A percentile compares a stretch with the other conserved stretches of the same genome.
Evolutionary conservation across 2,888 invertebrate species (phyloP).

Genomic region (Eustalomyia histrio): DNA sequence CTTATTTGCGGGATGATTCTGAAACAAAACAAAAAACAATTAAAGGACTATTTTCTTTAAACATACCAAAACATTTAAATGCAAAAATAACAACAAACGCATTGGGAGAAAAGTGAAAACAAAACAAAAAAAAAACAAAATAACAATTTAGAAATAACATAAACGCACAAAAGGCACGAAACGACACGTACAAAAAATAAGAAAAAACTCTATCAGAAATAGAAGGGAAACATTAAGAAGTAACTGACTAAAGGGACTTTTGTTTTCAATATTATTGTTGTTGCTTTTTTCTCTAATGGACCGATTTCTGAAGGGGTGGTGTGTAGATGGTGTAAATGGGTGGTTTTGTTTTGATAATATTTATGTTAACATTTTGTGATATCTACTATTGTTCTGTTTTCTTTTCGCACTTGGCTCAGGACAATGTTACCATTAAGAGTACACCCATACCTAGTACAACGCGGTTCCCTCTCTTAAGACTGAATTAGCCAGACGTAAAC

Average conservation of each 20-base stretch:
- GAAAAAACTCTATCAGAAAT: background rate
- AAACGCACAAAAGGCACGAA: conserved; percentile 43
- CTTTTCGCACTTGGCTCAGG: background rate
- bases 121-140: no score
- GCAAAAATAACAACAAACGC: conserved; percentile 62
- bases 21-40: background rate
- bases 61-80: conserved; percentile 40
- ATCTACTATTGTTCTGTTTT: background rate
- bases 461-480: no score
- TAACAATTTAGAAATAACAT: conserved; percentile 33
- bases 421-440: background rate
- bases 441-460: background rate
- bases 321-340: conserved; percentile 74
- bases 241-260: conserved; percentile 4
- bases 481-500: no score
- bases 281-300: conserved; percentile 8
- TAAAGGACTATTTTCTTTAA: conserved; percentile 10
- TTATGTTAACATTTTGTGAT: conserved; percentile 64
- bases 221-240: background rate
- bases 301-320: conserved; percentile 17
- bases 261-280: conserved; percentile 45
- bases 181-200: conserved; percentile 42
- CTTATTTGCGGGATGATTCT: background rate
- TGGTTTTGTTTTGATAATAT: conserved; percentile 78
- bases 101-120: conserved; percentile 56